These are phyloP conservation scores for Coelopa frigida DNA, from an alignment of 1,140 invertebrate genomes.

Conservation along the genomic window DNA sequence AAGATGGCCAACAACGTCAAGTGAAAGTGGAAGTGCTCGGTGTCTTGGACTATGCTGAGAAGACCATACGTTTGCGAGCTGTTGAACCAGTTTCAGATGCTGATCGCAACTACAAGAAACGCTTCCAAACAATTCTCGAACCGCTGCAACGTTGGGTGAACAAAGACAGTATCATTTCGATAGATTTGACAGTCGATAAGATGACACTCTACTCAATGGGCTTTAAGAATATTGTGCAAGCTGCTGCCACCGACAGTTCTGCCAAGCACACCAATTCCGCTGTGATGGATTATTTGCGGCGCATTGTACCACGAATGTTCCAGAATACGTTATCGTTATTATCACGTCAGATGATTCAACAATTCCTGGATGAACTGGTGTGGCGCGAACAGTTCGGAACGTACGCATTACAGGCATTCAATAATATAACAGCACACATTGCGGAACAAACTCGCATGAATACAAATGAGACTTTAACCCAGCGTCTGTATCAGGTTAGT, in stretches of 20 bases:
- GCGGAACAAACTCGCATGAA: conserved; percentile 66
- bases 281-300: conserved; percentile 79
- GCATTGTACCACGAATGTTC: conserved; percentile 83
- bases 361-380: conserved; percentile 80
- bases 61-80: conserved; percentile 67
- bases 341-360: conserved; percentile 77
- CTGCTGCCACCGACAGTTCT: conserved; percentile 54
- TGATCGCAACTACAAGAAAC: conserved; percentile 67
- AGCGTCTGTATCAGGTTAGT: conserved; percentile 44
- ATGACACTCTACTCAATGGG: conserved; percentile 66
- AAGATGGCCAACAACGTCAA: conserved; percentile 72
- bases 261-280: conserved; percentile 60
- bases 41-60: conserved; percentile 68
- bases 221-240: conserved; percentile 65
- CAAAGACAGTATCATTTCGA: conserved; percentile 66
- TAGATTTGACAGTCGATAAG: conserved; percentile 77
- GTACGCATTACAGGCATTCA: conserved; percentile 67
- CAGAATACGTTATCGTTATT: conserved; percentile 78
- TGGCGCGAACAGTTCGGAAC: conserved; percentile 68
- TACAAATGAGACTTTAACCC: conserved; percentile 46
- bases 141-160: conserved; percentile 71
- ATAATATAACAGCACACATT: conserved; percentile 71
- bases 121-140: conserved; percentile 71
- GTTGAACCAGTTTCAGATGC: conserved; percentile 70
- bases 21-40: conserved; percentile 85